Evolutionary conservation across 2,113 vertebrate species (phyloP), one percentile per base, ranked within the genome.

Genomic region (Pungitius pungitius): DNA sequence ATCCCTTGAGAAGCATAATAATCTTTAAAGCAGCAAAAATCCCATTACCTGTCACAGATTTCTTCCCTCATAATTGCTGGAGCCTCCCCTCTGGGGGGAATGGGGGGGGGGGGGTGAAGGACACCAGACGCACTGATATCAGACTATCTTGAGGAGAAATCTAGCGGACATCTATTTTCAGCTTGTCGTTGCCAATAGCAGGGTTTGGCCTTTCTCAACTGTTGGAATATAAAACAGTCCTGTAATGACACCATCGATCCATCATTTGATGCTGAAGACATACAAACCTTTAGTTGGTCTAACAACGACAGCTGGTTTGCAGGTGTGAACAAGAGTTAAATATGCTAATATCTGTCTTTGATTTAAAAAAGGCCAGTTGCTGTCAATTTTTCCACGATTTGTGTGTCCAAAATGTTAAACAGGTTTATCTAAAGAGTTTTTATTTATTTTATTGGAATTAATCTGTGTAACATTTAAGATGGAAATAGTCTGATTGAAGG

Each of bases 1-100:
- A 60, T 92, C 89, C 90, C 89, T 57, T 42, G 90, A 88, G 91
- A 88, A 89, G 80, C 88, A 87, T 91, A 82, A 92, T 89, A 92
- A 92, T 92, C 90, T 89, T 89, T 87, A 89, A 90, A 91, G 85
- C 72, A 80, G 62, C 84, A 78, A 87, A 87, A 93, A 92, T 91
- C 86, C 87, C 85, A 91, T 93, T 92, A 89, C 83, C 87, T 88
- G 81, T 85, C 88, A 88, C 81, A 82, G 86, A 91, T 89, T 88
- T 85, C 81, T 83, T 82, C 76, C 80, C 80, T 86, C 77, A 81
- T 93, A 93, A 94, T 93, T 92, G 90, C 87, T 37, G 74, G 62
- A 87, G 86, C 77, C 73, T 86, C 75, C 82, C 89, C 86, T 91
- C 80, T 77, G 85, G 76, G 87, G 86, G 82, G 85, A 64, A 78